phyloP scores from a whole-genome alignment of 1,140 invertebrate genomes.

The Drosophila punjabiensis region DNA sequence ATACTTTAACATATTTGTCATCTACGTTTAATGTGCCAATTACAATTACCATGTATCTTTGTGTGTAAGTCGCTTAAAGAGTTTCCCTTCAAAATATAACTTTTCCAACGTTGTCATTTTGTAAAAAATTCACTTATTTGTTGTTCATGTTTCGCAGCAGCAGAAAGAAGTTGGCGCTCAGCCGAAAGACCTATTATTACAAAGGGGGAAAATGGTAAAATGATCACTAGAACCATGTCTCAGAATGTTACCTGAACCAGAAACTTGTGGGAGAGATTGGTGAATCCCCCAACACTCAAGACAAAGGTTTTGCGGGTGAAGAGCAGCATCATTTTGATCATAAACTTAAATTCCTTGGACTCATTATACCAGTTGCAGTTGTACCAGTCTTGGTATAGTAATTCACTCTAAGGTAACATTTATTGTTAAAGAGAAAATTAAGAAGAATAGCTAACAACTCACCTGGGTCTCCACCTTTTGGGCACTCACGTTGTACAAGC shows the following conservation, averaged over 20 bases:
- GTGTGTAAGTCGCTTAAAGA: slow-evolving; percentile 72
- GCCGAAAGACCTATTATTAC: slow-evolving; percentile 58
- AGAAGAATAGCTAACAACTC: background rate
- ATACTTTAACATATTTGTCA: slow-evolving; percentile 73
- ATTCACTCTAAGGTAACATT: slow-evolving; percentile 49
- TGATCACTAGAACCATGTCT: background rate
- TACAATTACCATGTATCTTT: slow-evolving; percentile 65
- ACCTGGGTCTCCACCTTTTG: slow-evolving; percentile 68
- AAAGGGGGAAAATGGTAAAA: background rate
- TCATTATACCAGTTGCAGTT: slow-evolving; percentile 75
- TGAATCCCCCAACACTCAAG: slow-evolving; percentile 71
- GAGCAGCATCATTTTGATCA: slow-evolving; percentile 70
- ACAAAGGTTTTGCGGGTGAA: slow-evolving; percentile 55
- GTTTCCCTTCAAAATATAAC: slow-evolving; percentile 67
- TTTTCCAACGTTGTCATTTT: slow-evolving; percentile 82
- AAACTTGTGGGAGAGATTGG: slow-evolving; percentile 68
- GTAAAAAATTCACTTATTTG: slow-evolving; percentile 47
- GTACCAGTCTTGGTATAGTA: slow-evolving; percentile 65
- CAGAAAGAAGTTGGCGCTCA: slow-evolving; percentile 77
- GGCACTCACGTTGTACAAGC: slow-evolving; percentile 66
- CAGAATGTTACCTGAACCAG: slow-evolving; percentile 54
- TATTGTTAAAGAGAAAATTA: background rate
- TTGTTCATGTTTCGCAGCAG: slow-evolving; percentile 71
- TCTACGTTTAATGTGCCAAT: slow-evolving; percentile 79
- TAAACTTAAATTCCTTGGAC: slow-evolving; percentile 60